Evolutionary conservation across 1,140 invertebrate species (phyloP).

Genomic region (Drosophila bocqueti): DNA sequence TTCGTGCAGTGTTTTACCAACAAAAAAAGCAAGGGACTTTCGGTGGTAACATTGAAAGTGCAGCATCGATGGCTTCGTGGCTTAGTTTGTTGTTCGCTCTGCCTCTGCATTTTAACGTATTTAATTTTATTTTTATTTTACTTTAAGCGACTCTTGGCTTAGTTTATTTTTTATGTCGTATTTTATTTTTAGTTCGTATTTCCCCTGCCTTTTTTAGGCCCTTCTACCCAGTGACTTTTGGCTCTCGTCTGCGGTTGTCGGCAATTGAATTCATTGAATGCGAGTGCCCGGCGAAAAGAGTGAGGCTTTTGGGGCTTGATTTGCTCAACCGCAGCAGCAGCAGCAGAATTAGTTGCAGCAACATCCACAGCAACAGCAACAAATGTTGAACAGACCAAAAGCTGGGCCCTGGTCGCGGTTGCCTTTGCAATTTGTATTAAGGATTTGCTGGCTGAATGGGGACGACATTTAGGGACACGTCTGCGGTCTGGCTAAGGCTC

Average conservation of each 20-base stretch:
- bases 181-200: constrained; percentile 1
- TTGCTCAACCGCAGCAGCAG: constrained; percentile 45
- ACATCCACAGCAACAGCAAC: constrained; percentile 29
- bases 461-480: constrained; percentile 47
- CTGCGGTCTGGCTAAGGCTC: constrained; percentile 47
- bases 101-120: constrained; percentile 2
- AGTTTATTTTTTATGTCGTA: constrained; percentile 5
- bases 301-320: constrained; percentile 13
- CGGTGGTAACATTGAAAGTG: constrained; percentile 41
- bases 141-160: neutral
- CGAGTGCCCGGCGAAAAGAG: constrained; percentile 42
- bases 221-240: constrained; percentile 43
- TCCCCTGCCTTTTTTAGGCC: neutral
- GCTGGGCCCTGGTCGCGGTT: constrained; percentile 69
- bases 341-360: constrained; percentile 18
- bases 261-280: constrained; percentile 81
- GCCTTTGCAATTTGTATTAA: constrained; percentile 81
- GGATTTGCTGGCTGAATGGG: constrained; percentile 65
- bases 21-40: constrained; percentile 20
- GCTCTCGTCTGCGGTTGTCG: constrained; percentile 64
- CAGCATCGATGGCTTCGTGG: constrained; percentile 62
- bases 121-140: constrained; percentile 21
- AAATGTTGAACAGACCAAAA: constrained; percentile 54
- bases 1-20: constrained; percentile 16
- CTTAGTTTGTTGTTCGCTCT: constrained; percentile 34